Evolutionary conservation across 2,113 vertebrate genomes (phyloP).

Genomic region (Chitala chitala): DNA sequence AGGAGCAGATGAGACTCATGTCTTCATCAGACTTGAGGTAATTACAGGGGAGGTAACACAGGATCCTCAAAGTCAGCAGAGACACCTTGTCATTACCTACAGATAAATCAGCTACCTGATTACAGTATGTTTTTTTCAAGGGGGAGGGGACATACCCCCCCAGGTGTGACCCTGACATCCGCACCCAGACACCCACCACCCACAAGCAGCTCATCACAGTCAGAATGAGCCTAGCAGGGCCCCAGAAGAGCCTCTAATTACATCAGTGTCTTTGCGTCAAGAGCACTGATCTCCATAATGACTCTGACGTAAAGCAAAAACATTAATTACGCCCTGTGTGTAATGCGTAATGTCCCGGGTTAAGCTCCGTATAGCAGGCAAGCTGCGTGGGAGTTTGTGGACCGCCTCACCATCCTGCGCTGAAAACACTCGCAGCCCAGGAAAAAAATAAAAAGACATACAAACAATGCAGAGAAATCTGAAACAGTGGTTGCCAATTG

Average conservation of each 20-base stretch:
- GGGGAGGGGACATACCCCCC: neutral
- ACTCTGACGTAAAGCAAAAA: neutral
- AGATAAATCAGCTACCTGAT: constrained; percentile 12
- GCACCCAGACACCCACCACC: neutral
- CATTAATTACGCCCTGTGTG: neutral
- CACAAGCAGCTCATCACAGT: constrained; percentile 1
- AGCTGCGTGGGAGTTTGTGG: neutral
- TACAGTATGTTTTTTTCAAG: neutral
- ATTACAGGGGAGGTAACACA: constrained; percentile 1
- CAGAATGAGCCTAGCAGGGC: neutral
- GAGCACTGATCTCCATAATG: neutral
- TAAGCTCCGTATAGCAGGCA: too few species aligned
- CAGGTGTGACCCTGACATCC: neutral
- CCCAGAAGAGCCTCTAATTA: constrained; percentile 1
- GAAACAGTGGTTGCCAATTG: neutral
- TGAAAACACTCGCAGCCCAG: neutral
- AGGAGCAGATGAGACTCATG: neutral
- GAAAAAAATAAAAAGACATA: neutral
- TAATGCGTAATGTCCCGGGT: neutral
- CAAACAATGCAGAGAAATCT: neutral
- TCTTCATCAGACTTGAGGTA: neutral
- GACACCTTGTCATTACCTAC: constrained; percentile 14
- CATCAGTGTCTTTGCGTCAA: neutral
- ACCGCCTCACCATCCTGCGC: neutral
- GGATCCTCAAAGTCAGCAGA: neutral